Conservation (phyloP, 2,888 invertebrate species). For the Drosophila paranaensis region DNA sequence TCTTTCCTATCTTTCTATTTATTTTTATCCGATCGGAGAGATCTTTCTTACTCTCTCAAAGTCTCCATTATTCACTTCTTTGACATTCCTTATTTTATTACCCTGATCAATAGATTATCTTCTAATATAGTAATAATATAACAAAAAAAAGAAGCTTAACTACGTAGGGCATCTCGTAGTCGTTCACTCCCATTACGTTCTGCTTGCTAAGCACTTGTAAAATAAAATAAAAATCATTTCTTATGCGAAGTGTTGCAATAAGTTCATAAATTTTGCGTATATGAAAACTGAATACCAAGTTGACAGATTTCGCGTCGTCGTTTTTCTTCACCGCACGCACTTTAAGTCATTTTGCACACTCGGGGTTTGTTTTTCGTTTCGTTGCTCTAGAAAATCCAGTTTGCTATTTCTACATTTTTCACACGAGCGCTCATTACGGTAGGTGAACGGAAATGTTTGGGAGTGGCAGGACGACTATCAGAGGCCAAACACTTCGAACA, state of each 20-base stretch:
- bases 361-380: not conserved
- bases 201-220: not conserved
- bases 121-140: too few species aligned
- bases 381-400: slow-evolving; percentile 13
- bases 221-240: not conserved
- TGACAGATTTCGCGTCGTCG: slow-evolving; percentile 13
- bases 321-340: slow-evolving; percentile 25
- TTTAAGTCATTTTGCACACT: slow-evolving; percentile 10
- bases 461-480: slow-evolving; percentile 13
- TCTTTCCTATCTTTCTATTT: not conserved
- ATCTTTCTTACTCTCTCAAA: not conserved
- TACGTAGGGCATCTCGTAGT: not conserved
- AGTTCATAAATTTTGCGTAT: slow-evolving; percentile 13
- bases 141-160: too few species aligned
- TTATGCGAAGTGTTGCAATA: slow-evolving; percentile 18
- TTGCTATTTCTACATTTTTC: slow-evolving; percentile 4
- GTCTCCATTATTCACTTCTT: too few species aligned
- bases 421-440: not conserved
- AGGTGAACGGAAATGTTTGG: slow-evolving; percentile 16
- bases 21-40: not conserved
- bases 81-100: too few species aligned
- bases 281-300: slow-evolving; percentile 10
- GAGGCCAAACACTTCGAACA: not conserved
- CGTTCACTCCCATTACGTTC: not conserved
- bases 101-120: too few species aligned